phyloP scores from a whole-genome alignment of 2,888 invertebrate genomes.

The Schrankia costaestrigalis region DNA sequence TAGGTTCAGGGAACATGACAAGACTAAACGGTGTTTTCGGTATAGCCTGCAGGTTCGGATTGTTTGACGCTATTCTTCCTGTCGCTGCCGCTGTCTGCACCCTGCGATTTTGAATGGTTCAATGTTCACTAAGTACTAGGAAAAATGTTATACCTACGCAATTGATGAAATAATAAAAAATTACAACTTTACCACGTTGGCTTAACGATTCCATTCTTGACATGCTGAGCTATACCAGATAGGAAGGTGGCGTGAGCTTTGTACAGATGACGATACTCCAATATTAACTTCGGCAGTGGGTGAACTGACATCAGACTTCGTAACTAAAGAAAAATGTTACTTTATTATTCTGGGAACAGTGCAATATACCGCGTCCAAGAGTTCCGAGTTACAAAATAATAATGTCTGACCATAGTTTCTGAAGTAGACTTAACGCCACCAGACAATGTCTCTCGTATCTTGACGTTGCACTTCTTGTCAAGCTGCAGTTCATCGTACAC shows the following conservation, averaged over 20 bases:
- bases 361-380: too few species aligned
- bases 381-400: not conserved
- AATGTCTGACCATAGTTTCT: slow-evolving; percentile 56
- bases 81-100: slow-evolving; percentile 72
- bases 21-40: slow-evolving; percentile 64
- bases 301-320: slow-evolving; percentile 57
- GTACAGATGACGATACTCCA: slow-evolving; percentile 70
- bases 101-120: too few species aligned
- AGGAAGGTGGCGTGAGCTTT: slow-evolving; percentile 73
- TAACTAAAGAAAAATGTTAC: slow-evolving; percentile 42
- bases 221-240: slow-evolving; percentile 61
- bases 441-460: slow-evolving; percentile 54
- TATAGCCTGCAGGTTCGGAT: slow-evolving; percentile 75
- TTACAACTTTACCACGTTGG: slow-evolving; percentile 71
- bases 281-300: slow-evolving; percentile 63
- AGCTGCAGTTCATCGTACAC: slow-evolving; percentile 70
- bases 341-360: too few species aligned
- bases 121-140: too few species aligned
- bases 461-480: slow-evolving; percentile 55
- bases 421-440: slow-evolving; percentile 70
- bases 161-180: too few species aligned
- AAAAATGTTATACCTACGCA: too few species aligned
- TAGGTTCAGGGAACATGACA: slow-evolving; percentile 36
- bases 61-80: slow-evolving; percentile 68
- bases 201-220: slow-evolving; percentile 51